Conservation (phyloP, 2,888 invertebrate species). For the Bembecia ichneumoniformis region DNA sequence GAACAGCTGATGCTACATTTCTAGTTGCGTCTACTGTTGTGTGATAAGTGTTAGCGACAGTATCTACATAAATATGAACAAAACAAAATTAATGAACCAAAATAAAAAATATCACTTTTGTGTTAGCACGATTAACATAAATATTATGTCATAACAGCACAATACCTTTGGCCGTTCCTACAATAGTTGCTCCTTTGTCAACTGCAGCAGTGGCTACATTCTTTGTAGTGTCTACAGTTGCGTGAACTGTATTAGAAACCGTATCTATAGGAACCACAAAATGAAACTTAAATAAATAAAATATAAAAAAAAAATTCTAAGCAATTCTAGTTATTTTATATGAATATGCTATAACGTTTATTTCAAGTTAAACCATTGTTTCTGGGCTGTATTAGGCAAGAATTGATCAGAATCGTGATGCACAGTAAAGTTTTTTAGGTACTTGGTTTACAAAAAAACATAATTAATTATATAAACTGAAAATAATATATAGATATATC, state of each 20-base stretch:
- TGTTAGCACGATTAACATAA: too few species aligned
- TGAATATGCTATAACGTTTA: slow-evolving; percentile 1
- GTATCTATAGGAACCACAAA: slow-evolving; percentile 23
- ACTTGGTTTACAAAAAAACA: too few species aligned
- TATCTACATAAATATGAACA: slow-evolving; percentile 18
- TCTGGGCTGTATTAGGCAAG: slow-evolving; percentile 3
- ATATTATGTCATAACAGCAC: not conserved
- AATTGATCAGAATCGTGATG: too few species aligned
- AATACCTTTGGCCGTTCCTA: slow-evolving; percentile 29
- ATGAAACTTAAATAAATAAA: slow-evolving; percentile 2
- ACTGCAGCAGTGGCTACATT: slow-evolving; percentile 30
- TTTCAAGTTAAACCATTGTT: too few species aligned
- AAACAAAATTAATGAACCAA: slow-evolving; percentile 3
- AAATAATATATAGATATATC: too few species aligned
- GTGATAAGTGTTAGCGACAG: slow-evolving; percentile 12
- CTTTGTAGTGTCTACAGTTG: slow-evolving; percentile 34
- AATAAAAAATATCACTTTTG: not conserved
- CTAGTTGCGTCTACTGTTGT: not conserved
- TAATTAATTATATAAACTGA: too few species aligned
- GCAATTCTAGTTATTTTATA: slow-evolving; percentile 5
- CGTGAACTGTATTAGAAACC: slow-evolving; percentile 23
- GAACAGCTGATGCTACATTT: slow-evolving; percentile 2
- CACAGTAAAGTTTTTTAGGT: too few species aligned
- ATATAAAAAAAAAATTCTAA: slow-evolving; percentile 1
- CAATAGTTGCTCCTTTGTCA: slow-evolving; percentile 27